Evolutionary conservation across 2,888 invertebrate genomes (phyloP).

Genomic region (Aradus depressus): DNA sequence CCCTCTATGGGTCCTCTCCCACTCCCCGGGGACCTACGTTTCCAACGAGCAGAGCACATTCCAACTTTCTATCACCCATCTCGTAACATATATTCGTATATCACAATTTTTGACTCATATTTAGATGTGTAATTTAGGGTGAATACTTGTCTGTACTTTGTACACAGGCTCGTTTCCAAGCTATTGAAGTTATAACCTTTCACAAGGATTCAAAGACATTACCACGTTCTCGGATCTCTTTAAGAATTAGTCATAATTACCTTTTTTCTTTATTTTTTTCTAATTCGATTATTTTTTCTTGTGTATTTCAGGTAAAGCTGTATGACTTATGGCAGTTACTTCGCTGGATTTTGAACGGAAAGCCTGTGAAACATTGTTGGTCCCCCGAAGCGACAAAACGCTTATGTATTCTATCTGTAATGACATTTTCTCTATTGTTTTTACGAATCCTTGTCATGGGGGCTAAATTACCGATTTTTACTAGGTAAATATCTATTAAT

Average conservation of each 20-base stretch:
- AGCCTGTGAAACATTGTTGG: slow-evolving; percentile 44
- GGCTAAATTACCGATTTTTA: slow-evolving; percentile 89
- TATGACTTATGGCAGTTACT: slow-evolving; percentile 41
- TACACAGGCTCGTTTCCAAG: no score
- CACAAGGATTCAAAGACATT: no score
- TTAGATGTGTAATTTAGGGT: no score
- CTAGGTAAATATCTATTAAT: slow-evolving; percentile 44
- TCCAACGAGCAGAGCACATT: no score
- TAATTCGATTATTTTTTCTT: neutral
- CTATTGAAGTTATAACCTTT: no score
- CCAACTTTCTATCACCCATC: no score
- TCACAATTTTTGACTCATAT: no score
- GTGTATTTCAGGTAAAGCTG: slow-evolving; percentile 40
- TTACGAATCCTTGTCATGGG: slow-evolving; percentile 90
- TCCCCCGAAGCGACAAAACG: slow-evolving; percentile 62
- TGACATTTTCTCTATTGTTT: slow-evolving; percentile 67
- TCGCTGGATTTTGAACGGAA: slow-evolving; percentile 41
- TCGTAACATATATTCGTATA: no score
- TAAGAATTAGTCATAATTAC: neutral
- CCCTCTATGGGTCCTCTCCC: no score
- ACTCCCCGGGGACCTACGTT: no score
- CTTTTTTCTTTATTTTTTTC: neutral
- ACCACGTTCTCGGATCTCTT: no score
- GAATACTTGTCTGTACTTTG: no score
- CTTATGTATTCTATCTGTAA: slow-evolving; percentile 63